Conservation (phyloP, 2,113 vertebrate genomes). For the Carassius carassius region DNA sequence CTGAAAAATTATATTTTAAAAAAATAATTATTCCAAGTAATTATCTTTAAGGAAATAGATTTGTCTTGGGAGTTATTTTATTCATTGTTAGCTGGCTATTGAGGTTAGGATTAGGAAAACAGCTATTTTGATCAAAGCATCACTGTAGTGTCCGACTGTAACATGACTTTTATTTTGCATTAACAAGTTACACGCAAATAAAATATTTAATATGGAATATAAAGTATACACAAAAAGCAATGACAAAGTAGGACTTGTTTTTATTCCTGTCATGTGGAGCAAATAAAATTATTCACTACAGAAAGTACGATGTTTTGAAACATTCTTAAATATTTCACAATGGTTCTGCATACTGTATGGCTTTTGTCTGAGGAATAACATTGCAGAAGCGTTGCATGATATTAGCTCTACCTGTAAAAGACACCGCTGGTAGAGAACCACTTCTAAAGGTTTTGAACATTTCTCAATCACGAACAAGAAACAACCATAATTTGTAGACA, state of each 20-base stretch:
- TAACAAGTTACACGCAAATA: neutral
- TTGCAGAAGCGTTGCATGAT: neutral
- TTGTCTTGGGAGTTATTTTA: neutral
- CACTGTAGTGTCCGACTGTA: neutral
- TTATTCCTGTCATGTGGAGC: neutral
- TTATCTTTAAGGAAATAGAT: neutral
- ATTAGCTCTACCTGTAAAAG: constrained; percentile 1
- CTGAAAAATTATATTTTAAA: no score
- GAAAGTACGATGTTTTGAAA: neutral
- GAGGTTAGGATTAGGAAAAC: neutral
- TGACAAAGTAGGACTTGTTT: neutral
- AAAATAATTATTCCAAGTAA: neutral
- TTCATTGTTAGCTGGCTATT: neutral
- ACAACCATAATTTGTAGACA: neutral
- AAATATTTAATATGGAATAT: neutral
- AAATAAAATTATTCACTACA: neutral
- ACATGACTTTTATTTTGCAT: neutral
- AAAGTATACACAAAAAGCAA: neutral
- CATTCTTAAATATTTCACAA: constrained; percentile 12
- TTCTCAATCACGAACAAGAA: constrained; percentile 1
- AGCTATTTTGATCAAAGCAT: neutral
- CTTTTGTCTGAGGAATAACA: constrained; percentile 18
- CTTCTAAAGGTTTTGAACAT: constrained; percentile 16
- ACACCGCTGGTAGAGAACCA: constrained; percentile 15
- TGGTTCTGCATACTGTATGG: neutral